Conservation (phyloP, 1,140 invertebrate species). For the Tetraneura akinire region DNA sequence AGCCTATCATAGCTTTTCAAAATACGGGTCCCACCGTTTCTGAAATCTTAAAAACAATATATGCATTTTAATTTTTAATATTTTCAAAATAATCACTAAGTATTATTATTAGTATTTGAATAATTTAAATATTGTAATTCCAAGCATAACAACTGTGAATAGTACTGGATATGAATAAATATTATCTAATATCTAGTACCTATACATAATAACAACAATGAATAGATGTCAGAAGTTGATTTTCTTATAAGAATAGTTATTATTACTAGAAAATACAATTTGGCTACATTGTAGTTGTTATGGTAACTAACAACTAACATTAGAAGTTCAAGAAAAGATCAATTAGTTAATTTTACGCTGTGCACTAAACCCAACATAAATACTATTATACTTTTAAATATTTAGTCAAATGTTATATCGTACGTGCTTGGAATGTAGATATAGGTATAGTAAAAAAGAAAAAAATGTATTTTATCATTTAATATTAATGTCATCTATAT, state of each 20-base stretch:
- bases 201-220: slow-evolving; percentile 1
- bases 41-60: slow-evolving; percentile 45
- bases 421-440: neutral
- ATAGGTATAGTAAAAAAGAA: neutral
- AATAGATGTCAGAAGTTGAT: neutral
- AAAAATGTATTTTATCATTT: neutral
- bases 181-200: neutral
- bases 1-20: slow-evolving; percentile 51
- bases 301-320: slow-evolving; percentile 47
- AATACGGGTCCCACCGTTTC: slow-evolving; percentile 41
- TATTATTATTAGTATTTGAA: neutral
- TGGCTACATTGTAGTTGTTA: slow-evolving; percentile 42
- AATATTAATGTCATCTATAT: no score
- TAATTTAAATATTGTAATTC: neutral
- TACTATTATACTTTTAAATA: slow-evolving; percentile 7
- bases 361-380: neutral
- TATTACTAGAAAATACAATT: slow-evolving; percentile 9
- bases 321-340: slow-evolving; percentile 49
- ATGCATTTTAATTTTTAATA: neutral
- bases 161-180: neutral
- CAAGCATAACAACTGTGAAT: slow-evolving; percentile 2
- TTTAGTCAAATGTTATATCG: slow-evolving; percentile 5
- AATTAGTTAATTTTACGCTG: slow-evolving; percentile 26
- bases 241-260: slow-evolving; percentile 27
- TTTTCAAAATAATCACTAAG: neutral